Conservation (phyloP, 1,140 invertebrate species). For the Bombus polaris region DNA sequence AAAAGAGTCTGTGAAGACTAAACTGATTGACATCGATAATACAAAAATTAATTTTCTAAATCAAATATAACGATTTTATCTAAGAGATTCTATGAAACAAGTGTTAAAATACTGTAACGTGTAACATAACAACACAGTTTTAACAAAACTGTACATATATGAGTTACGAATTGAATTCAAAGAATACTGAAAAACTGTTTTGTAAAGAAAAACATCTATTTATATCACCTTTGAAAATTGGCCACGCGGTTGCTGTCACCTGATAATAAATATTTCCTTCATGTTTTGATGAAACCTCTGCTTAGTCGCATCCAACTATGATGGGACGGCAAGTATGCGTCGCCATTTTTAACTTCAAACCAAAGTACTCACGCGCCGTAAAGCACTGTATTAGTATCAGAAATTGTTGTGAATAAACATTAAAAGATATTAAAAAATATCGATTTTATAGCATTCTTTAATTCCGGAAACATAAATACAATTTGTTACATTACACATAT, state of each 20-base stretch:
- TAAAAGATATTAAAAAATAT: not conserved
- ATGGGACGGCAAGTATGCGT: conserved; percentile 34
- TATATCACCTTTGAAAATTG: conserved; percentile 66
- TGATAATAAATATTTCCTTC: conserved; percentile 48
- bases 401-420: not conserved
- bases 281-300: conserved; percentile 57
- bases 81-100: not conserved
- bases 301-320: conserved; percentile 22
- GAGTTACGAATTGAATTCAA: not conserved
- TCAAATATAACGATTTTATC: not conserved
- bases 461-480: not conserved
- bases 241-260: conserved; percentile 65
- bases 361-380: conserved; percentile 32
- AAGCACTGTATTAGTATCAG: not conserved
- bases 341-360: conserved; percentile 69
- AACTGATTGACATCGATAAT: not conserved
- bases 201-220: not conserved
- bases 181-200: not conserved
- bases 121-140: not conserved
- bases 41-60: not conserved
- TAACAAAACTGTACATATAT: not conserved
- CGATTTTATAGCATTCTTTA: not conserved
- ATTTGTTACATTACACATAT: not conserved
- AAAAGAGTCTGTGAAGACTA: not conserved
- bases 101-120: not conserved